Conservation (phyloP, 2,888 invertebrate species). For the Amiota communis region DNA sequence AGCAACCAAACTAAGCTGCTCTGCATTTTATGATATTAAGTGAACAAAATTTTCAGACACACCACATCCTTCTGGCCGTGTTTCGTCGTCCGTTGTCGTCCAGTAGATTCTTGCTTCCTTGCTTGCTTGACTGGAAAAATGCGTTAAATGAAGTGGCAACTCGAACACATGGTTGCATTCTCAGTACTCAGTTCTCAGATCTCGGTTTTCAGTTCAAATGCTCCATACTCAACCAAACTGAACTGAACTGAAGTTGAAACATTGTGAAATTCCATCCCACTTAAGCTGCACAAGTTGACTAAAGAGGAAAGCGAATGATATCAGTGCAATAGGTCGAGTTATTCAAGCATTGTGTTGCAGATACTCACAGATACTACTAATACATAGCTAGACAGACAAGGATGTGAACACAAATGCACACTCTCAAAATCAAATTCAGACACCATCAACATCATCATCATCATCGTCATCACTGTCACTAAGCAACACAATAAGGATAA, state of each 20-base stretch:
- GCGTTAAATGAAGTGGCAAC: slow-evolving; percentile 37
- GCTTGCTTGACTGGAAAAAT: slow-evolving; percentile 30
- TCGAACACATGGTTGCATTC: slow-evolving; percentile 41
- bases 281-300: too few relatives aligned
- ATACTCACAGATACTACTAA: not conserved
- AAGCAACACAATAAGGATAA: not conserved
- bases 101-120: not conserved
- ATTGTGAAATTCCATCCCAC: not conserved
- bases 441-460: not conserved
- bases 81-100: not conserved
- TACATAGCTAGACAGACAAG: not conserved
- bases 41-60: not conserved
- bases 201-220: slow-evolving; percentile 26
- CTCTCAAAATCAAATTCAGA: not conserved
- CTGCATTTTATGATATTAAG: slow-evolving; percentile 21
- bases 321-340: slow-evolving; percentile 25
- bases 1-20: slow-evolving; percentile 18
- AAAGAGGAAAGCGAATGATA: not conserved
- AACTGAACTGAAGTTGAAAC: slow-evolving; percentile 1
- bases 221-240: slow-evolving; percentile 7
- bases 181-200: not conserved
- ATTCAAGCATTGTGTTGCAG: slow-evolving; percentile 16
- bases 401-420: not conserved
- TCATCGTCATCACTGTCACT: not conserved
- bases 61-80: not conserved